Base-by-base conservation (phyloP, 2,113 vertebrate genomes). In the Helogale parvula region DNA sequence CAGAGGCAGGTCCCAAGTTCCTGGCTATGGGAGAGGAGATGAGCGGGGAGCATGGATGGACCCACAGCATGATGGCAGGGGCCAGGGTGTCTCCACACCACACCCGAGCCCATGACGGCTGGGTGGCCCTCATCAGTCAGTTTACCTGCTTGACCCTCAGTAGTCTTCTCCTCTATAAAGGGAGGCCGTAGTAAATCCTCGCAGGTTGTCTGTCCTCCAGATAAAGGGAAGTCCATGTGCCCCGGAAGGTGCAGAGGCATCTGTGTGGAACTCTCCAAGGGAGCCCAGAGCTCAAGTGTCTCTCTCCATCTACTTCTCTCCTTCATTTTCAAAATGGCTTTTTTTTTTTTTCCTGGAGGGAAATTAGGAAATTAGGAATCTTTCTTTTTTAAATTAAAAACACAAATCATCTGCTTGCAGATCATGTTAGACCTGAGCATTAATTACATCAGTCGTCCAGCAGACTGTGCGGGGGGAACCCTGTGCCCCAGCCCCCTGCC, bases 381-480 rank as follows among this genome's bases (percentile, higher is more conserved):
- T 3, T 41, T 38, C 33, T 60, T 60, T 25, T 38, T 47, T 57
- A 12, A 86, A 65, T 81, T 52, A 77, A 96, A 80, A 33, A 68
- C 63, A 21, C 17, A 27, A 35, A n/a, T 72, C 74, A 16, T 60
- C 41, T 47, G 27, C 47, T n/a, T 14, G 71, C 57, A 25, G 50
- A 38, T 23, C 47, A 0, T 15, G n/a, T 45, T 60, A 33, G 66
- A n/a, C 68, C 7, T 33, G 16, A 83, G 21, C 27, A 47, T 31
- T 47, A 3, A 6, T 15, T 2, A 0, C 9, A 1, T n/a, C 33
- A 0, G 1, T 9, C 21, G 12, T 65, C 38, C 12, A 0, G 0
- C 1, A n/a, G 50, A 2, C 68, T 23, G 9, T 0, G 3, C 0
- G 0, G 35, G 33, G 47, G n/a, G 14, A 4, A 8, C 33, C 45